Evolutionary conservation across 2,888 invertebrate genomes (phyloP).

Genomic region (Dryobotodes eremita): DNA sequence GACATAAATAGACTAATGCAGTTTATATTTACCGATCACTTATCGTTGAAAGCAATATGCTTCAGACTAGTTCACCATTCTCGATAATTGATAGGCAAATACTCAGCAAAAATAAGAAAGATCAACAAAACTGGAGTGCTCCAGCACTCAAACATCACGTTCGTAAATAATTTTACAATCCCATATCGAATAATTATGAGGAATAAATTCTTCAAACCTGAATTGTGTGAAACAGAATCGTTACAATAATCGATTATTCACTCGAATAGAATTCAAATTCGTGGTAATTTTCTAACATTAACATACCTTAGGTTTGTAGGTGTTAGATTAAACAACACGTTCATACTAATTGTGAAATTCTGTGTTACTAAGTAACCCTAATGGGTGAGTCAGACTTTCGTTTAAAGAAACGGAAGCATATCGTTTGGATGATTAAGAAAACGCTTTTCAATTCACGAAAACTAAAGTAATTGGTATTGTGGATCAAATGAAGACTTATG

Average conservation of each 20-base stretch:
- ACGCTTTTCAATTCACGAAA: slow-evolving; percentile 27
- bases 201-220: slow-evolving; percentile 21
- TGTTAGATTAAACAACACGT: slow-evolving; percentile 50
- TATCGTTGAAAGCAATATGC: slow-evolving; percentile 45
- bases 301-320: slow-evolving; percentile 43
- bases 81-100: slow-evolving; percentile 51
- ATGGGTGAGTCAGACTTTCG: slow-evolving; percentile 50
- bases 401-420: slow-evolving; percentile 33
- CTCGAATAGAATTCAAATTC: slow-evolving; percentile 41
- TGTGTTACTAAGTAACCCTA: slow-evolving; percentile 53
- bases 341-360: slow-evolving; percentile 59
- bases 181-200: slow-evolving; percentile 47
- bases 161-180: slow-evolving; percentile 64
- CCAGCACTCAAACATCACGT: slow-evolving; percentile 67
- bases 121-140: slow-evolving; percentile 64
- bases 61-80: slow-evolving; percentile 39
- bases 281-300: slow-evolving; percentile 51
- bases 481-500: slow-evolving; percentile 9
- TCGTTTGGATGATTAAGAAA: slow-evolving; percentile 28
- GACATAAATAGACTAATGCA: slow-evolving; percentile 41
- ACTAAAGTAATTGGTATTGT: slow-evolving; percentile 23
- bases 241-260: slow-evolving; percentile 49
- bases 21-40: slow-evolving; percentile 54
- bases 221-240: slow-evolving; percentile 34
- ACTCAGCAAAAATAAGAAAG: slow-evolving; percentile 53